Percentiles rank a stretch among this genome's conserved stretches.
phyloP scores from a whole-genome alignment of 2,888 invertebrate species.

The Eilema caniola region DNA sequence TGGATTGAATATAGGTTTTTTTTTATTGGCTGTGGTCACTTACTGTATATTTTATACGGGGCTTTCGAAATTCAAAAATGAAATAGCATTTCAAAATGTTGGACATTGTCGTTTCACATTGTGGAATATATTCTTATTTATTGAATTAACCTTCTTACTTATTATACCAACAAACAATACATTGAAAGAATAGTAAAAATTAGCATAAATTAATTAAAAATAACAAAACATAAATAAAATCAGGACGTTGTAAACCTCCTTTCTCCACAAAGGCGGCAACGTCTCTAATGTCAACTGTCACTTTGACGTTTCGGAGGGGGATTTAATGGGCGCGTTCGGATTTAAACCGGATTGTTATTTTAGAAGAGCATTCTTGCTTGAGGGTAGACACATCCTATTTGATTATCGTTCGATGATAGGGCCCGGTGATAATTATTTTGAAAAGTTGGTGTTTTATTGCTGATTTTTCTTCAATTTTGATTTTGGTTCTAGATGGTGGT shows the following conservation, averaged over 20 bases:
- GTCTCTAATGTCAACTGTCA: conserved; percentile 78
- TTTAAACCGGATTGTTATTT: conserved; percentile 77
- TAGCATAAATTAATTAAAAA: conserved; percentile 42
- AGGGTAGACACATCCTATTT: conserved; percentile 50
- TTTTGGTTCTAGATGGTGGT: neutral
- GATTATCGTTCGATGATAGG: conserved; percentile 33
- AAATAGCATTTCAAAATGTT: neutral
- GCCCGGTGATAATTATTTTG: conserved; percentile 12
- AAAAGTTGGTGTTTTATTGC: conserved; percentile 3
- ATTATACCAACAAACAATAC: neutral
- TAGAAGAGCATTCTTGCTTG: conserved; percentile 48
- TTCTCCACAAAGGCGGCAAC: conserved; percentile 55
- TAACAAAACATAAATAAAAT: conserved; percentile 31
- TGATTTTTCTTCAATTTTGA: neutral
- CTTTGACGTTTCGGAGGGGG: conserved; percentile 74
- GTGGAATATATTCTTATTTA: neutral
- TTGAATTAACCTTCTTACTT: neutral
- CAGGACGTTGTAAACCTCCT: conserved; percentile 32
- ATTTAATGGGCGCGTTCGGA: conserved; percentile 71
- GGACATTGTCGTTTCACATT: neutral
- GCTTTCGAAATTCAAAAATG: neutral
- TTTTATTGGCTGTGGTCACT: conserved; percentile 33
- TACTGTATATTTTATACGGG: conserved; percentile 6
- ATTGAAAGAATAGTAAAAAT: conserved; percentile 17
- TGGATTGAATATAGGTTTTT: conserved; percentile 34